phyloP scores from a whole-genome alignment of 37 sponge, comb jelly and placozoan species.

The Beroe forskalii region DNA sequence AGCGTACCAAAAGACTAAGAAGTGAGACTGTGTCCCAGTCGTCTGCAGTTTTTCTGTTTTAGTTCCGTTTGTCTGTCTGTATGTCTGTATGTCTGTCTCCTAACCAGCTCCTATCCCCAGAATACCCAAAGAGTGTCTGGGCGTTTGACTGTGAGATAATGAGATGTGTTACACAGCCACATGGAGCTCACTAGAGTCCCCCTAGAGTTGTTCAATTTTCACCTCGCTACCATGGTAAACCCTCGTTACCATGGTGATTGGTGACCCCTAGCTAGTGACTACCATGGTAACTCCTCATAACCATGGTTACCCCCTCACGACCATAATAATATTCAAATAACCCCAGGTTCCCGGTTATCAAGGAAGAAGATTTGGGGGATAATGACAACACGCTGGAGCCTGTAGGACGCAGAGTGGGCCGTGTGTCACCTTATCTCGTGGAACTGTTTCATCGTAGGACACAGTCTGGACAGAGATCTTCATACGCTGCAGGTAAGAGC shows the following conservation, averaged over 20 bases:
- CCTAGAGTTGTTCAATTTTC: no score
- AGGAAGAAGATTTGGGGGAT: neutral
- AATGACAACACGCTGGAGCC: neutral
- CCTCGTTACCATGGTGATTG: no score
- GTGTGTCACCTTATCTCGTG: neutral
- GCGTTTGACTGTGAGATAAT: conserved; percentile 7
- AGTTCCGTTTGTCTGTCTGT: no score
- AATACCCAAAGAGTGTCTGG: neutral
- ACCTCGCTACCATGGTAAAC: no score
- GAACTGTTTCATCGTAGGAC: conserved; percentile 42
- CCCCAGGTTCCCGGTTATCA: conserved; percentile 29
- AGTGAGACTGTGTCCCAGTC: neutral
- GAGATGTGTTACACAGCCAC: conserved; percentile 57
- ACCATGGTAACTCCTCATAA: neutral
- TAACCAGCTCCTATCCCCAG: neutral
- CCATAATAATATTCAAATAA: no score
- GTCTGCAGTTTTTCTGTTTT: no score
- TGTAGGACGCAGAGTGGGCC: conserved; percentile 43
- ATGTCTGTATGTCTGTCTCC: no score
- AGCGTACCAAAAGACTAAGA: conserved; percentile 20
- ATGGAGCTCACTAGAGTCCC: conserved; percentile 38
- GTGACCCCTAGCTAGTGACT: no score
- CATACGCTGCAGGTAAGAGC: conserved; percentile 51
- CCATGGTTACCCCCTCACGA: neutral
- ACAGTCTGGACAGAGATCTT: conserved; percentile 50